Evolutionary conservation across 2,888 invertebrate species (phyloP).

Genomic region (Drosophila austrosaltans): DNA sequence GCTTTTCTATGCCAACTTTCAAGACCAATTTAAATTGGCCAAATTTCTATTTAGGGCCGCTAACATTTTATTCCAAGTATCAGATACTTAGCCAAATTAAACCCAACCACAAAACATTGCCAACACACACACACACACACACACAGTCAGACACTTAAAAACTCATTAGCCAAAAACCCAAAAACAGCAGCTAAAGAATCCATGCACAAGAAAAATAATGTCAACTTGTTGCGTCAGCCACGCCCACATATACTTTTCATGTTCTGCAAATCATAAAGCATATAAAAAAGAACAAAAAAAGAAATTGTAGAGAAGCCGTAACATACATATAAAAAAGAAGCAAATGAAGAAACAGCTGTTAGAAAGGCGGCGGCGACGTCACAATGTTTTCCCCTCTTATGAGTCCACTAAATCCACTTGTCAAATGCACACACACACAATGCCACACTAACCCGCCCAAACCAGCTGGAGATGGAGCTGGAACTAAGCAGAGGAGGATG

Average conservation of each 20-base stretch:
- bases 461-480: not conserved
- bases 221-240: constrained; percentile 48
- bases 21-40: no score
- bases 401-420: constrained; percentile 49
- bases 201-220: constrained; percentile 24
- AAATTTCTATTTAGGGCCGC: not conserved
- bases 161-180: constrained; percentile 43
- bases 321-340: no score
- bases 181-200: constrained; percentile 14
- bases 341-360: not conserved
- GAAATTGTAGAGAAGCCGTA: no score
- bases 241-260: constrained; percentile 24
- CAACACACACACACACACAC: no score
- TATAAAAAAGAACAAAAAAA: constrained; percentile 5
- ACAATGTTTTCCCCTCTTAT: constrained; percentile 24
- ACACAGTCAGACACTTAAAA: constrained; percentile 42
- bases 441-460: not conserved
- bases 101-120: not conserved
- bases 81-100: constrained; percentile 1
- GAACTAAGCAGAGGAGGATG: not conserved
- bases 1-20: no score
- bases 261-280: constrained; percentile 15
- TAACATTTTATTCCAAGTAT: not conserved
- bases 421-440: constrained; percentile 39
- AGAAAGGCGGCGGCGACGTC: no score